Conservation (phyloP, 2,113 vertebrate species). For the Larimichthys polyactis region DNA sequence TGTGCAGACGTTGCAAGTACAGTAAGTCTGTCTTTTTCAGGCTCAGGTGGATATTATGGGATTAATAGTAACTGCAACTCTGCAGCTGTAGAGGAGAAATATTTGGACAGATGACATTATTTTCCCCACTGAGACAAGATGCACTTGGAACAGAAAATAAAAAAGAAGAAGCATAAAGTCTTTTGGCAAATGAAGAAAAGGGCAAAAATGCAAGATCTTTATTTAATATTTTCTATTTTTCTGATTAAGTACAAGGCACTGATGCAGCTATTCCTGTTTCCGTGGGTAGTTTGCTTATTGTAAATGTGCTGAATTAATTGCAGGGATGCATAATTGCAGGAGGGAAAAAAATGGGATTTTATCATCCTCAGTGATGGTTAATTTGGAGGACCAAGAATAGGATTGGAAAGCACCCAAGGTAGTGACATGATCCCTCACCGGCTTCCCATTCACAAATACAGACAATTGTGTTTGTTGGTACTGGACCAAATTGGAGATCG, state of each 20-base stretch:
- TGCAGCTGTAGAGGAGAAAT: neutral
- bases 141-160: neutral
- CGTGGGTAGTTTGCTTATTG: neutral
- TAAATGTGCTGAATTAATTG: neutral
- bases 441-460: neutral
- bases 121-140: neutral
- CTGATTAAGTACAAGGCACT: neutral
- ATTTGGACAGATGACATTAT: neutral
- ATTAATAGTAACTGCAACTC: neutral
- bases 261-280: neutral
- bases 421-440: neutral
- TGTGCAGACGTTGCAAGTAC: neutral
- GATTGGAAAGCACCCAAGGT: neutral
- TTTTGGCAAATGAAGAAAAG: too few relatives aligned
- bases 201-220: neutral
- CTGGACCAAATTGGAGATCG: neutral
- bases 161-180: neutral
- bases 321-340: neutral
- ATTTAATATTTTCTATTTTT: too few relatives aligned
- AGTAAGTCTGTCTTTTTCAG: neutral
- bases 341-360: neutral
- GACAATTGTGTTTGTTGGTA: neutral
- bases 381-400: neutral
- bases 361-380: neutral
- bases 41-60: too few relatives aligned